Evolutionary conservation across 2,888 invertebrate genomes (phyloP).

Genomic region (Heterodera filipjevi): DNA sequence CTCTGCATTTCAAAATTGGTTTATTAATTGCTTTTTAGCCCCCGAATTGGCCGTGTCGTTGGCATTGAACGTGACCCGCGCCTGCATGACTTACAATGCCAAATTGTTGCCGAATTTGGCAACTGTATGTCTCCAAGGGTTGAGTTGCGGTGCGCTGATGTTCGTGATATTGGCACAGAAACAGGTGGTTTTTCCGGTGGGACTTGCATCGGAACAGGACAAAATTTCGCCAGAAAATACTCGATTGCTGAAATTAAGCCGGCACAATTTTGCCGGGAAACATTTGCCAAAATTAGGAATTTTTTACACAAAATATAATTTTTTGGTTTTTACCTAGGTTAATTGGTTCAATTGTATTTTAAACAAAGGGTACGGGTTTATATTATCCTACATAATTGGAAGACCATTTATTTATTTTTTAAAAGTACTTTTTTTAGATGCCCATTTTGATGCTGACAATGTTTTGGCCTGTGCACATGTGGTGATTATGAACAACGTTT

Average conservation of each 20-base stretch:
- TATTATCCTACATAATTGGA: too few species aligned
- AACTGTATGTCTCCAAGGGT: constrained; percentile 18
- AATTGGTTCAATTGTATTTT: too few species aligned
- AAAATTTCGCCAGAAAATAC: too few species aligned
- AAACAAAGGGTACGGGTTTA: too few species aligned
- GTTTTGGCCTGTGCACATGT: constrained; percentile 71
- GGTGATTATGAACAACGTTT: constrained; percentile 74
- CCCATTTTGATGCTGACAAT: constrained; percentile 50
- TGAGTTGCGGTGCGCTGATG: constrained; percentile 70
- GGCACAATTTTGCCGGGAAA: too few species aligned
- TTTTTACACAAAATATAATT: too few species aligned
- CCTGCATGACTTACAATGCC: constrained; percentile 72
- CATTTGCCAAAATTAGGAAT: too few species aligned
- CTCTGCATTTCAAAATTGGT: too few species aligned
- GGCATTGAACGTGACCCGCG: constrained; percentile 77
- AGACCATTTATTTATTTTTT: neutral
- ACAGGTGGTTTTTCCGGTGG: neutral
- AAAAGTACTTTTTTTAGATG: constrained; percentile 63
- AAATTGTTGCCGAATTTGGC: constrained; percentile 29
- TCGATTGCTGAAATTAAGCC: too few species aligned
- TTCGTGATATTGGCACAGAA: constrained; percentile 67
- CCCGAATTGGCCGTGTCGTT: constrained; percentile 68
- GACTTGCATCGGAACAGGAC: too few species aligned
- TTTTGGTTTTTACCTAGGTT: too few species aligned
- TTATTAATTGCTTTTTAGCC: constrained; percentile 39